Evolutionary conservation across 2,113 vertebrate species (phyloP), one percentile per base, ranked within the genome.

Genomic region (Erpornis zantholeuca): DNA sequence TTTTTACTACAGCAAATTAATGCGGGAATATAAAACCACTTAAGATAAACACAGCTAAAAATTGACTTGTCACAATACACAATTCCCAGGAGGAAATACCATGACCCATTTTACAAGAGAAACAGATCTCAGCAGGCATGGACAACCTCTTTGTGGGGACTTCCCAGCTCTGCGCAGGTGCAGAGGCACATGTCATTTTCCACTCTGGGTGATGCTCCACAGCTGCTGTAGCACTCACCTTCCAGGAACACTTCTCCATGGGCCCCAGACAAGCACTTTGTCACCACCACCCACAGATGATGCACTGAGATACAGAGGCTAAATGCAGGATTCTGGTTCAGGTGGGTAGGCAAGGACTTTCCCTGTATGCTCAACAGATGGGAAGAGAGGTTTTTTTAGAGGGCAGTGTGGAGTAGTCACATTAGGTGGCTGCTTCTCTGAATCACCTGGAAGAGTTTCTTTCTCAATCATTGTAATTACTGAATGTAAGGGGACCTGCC

Each of bases 231-330:
- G 60, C 68, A 16, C 29, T 75, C 60, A 68, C 77, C 86, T 91
- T 96, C 86, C 94, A 97, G 92, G 82, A 94, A 84, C 77, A 56
- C 83, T 85, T 56, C 65, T 88, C 89, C 72, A 50, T 9, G 45
- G 36, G 35, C 54, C 64, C 42, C 54, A 70, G 79, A 50, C 11
- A 49, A 86, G 45, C 49, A 15, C 35, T 49, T 68, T 24, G 31
- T 71, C 63, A 35, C 61, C 65, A 57, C 29, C 61, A 47, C 86
- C 49, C 61, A 44, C 72, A 79, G 61, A 40, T 71, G 73, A 66
- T 81, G 80, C 29, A n/a, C 40, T 6, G 40, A 86, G 69, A 71
- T 81, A 47, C 12, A 56, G 52, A 90, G 72, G 47, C 53, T 33
- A 60, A 73, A 28, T 10, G 36, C 61, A 36, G 28, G 14, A 3